Base-by-base conservation (phyloP, 2,888 invertebrate genomes). In the Xestia ashworthii region DNA sequence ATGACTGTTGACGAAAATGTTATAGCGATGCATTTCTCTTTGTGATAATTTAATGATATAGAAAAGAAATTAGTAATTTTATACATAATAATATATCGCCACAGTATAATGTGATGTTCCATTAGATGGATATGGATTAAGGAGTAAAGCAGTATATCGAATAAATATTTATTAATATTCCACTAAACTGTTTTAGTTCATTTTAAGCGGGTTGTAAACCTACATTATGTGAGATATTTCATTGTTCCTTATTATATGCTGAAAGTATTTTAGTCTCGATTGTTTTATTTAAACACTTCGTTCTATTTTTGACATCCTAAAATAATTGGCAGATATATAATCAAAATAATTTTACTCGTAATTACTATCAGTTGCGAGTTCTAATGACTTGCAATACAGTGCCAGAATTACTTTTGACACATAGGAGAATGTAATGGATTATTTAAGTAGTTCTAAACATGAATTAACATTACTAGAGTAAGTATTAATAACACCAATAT, bases 31-130 rank as follows among this genome's bases (percentile, higher is more conserved):
- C 70, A 71, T 41, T 67, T 67, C 38, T 44, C 44, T 73, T 70
- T 72, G 80, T 83, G 80, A 83, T 83, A 83, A 68, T 46, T 46
- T 60, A 73, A 68, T 68, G 6, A 74, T 69, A 71, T 71, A 58
- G 14, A 53, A 64, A 55, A 62, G 3, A 72, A 78, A 66, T 78
- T 22, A 14, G 73, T 60, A n/a, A 53, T 46, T 50, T 32, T 70
- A 55, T 74, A 58, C n/a, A 70, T 55, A 60, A 70, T 55, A 60
- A 44, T 67, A 55, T 71, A 71, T n/a, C 1, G 46, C 44, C 53
- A 55, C 68, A 64, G 62, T 69, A 71, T 44, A 32, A 41, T 74
- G 22, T 44, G 60, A 32, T 44, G 44, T 41, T 55, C 64, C 41
- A 48, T 70, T 41, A 9, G 38, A 66, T 60, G 60, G 67, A 67